Base-by-base conservation (phyloP, 1,140 invertebrate genomes). In the Holotrichia oblita region DNA sequence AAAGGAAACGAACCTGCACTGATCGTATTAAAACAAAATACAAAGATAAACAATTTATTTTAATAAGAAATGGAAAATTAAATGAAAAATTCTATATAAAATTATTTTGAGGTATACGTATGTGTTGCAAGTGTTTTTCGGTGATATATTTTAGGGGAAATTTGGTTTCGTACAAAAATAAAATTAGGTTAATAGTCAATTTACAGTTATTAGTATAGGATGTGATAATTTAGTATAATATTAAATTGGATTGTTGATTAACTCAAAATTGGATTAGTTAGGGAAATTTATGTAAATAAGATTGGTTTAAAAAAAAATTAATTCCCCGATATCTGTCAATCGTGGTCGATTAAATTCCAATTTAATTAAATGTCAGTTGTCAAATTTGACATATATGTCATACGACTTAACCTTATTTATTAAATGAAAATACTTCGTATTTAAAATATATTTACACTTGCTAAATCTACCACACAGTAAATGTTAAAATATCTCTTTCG, bases 401-500 rank as follows among this genome's bases (percentile, higher is more conserved):
- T n/a, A n/a, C n/a, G n/a, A n/a, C n/a, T n/a, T n/a, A n/a, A n/a
- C n/a, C n/a, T n/a, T n/a, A n/a, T n/a, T n/a, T n/a, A n/a, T n/a
- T n/a, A n/a, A n/a, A n/a, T n/a, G n/a, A n/a, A n/a, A n/a, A n/a
- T n/a, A n/a, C n/a, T n/a, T 55, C 17, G 48, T n/a, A 55, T 6
- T 55, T 17, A 55, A 55, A n/a, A 17, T 17, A n/a, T n/a, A 55
- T 2, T 17, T 55, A 55, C n/a, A 55, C 17, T 55, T 55, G 3
- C 17, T 17, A 55, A 55, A 14, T 55, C 48, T 55, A 17, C n/a
- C 14, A 17, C 6, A 55, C 6, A 17, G 44, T 55, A 17, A 55
- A n/a, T 55, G 48, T 55, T 55, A 55, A 55, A 55, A 55, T 55
- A 17, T 55, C 48, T 55, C 48, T 55, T 17, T 55, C 48, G 48